Base-by-base conservation (phyloP, 2,888 invertebrate genomes). In the Bellardia bayeri region DNA sequence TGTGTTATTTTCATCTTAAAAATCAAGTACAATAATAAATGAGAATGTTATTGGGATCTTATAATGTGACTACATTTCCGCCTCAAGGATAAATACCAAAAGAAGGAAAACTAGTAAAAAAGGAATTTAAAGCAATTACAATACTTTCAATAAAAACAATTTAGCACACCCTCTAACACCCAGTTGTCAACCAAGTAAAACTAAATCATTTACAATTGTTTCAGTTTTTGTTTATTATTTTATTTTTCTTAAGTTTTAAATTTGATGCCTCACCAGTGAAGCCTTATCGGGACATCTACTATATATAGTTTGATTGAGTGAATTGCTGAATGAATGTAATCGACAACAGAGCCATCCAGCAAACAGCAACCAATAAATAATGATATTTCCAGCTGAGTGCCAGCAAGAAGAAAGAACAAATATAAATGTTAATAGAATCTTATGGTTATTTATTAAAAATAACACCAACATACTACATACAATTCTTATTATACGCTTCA, bases 331-430 rank as follows among this genome's bases (percentile, higher is more conserved):
- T 37, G 37, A 51, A 9, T 37, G 13, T 40, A 64, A 40, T 64
- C 64, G 11, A 64, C 64, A 61, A 7, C 5, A 61, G 3, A 16
- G 37, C 30, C 61, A 64, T 66, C 23, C 11, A 23, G 5, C 42
- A 33, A n/a, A 51, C 68, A 69, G 49, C 61, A 64, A 64, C 13
- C 71, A 54, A n/a, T 37, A 54, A 71, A 72, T 72, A 56, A 72
- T 72, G 56, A 72, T 72, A 56, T 40, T 72, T 72, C 13, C 56
- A 72, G n/a, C n/a, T 56, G 37, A 56, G 37, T 72, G 13, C 3
- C 37, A 56, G 16, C n/a, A 33, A 71, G 13, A 45, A 14, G 42
- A 42, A 56, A 14, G 14, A 72, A 23, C n/a, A 56, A n/a, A 42
- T 42, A 64, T 54, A 71, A 71, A 72, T 72, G 37, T 54, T 72